phyloP scores from a whole-genome alignment of 2,113 vertebrate species.

The Todiramphus saurophagus region DNA sequence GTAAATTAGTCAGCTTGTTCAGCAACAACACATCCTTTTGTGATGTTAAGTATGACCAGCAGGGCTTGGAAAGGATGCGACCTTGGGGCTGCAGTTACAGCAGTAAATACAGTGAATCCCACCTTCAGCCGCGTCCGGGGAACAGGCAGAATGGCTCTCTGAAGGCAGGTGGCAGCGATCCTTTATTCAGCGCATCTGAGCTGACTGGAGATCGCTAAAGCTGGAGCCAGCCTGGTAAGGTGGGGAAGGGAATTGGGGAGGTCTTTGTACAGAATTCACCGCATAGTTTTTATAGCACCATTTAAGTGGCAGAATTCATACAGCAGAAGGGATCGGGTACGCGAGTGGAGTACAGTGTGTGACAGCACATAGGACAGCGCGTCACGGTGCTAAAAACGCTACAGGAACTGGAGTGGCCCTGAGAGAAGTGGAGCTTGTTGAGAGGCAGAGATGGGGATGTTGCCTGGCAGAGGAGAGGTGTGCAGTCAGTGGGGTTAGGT shows the following conservation, averaged over 20 bases:
- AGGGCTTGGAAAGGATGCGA: accelerated
- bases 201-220: constrained; percentile 30
- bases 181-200: neutral
- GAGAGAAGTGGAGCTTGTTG: neutral
- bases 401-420: neutral
- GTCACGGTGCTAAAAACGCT: constrained; percentile 40
- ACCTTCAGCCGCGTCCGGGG: neutral
- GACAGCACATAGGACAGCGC: constrained; percentile 6
- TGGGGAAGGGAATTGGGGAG: constrained; percentile 3
- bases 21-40: neutral
- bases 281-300: constrained; percentile 2
- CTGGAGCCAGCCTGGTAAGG: neutral
- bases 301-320: constrained; percentile 35
- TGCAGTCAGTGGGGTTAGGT: neutral
- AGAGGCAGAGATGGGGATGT: neutral
- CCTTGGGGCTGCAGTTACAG: neutral
- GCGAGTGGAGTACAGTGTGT: constrained; percentile 4
- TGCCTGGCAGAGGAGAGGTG: neutral
- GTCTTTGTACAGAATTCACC: neutral
- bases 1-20: neutral
- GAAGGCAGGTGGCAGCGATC: neutral
- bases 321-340: constrained; percentile 13
- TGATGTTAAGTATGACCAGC: neutral
- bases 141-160: neutral
- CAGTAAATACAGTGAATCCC: neutral